Conservation (phyloP, 2,113 vertebrate genomes). For the human region DNA sequence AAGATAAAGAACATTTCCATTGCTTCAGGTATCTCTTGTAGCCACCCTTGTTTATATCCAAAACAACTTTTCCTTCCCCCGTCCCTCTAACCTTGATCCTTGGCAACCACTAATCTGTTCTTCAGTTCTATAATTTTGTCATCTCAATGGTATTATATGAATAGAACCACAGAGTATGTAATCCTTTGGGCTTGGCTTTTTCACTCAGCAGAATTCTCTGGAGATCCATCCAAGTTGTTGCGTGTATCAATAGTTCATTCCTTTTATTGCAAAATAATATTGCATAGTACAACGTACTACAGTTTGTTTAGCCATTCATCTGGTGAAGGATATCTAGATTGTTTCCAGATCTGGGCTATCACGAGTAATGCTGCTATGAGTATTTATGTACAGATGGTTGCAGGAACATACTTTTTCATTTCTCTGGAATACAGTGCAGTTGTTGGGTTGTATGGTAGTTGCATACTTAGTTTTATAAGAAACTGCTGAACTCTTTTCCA, state of each 20-base stretch:
- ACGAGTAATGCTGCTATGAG: neutral
- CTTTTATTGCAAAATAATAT: neutral
- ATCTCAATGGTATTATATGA: neutral
- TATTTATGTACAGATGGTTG: neutral
- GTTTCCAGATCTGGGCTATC: neutral
- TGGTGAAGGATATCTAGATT: neutral
- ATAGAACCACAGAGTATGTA: neutral
- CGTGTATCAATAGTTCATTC: fast-evolving
- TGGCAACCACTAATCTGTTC: neutral
- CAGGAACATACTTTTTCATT: neutral
- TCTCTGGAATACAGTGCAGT: neutral
- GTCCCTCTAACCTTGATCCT: too few relatives aligned
- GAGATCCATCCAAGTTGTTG: neutral
- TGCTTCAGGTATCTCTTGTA: too few relatives aligned
- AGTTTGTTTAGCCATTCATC: neutral
- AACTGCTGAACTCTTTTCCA: neutral
- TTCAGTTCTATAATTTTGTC: neutral
- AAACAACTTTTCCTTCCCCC: too few relatives aligned
- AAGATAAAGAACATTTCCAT: neutral
- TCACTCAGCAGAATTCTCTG: neutral
- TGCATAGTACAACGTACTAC: neutral
- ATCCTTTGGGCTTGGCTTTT: too few relatives aligned
- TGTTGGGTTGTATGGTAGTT: neutral
- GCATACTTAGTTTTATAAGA: neutral
- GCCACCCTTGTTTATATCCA: too few relatives aligned